Evolutionary conservation across 2,797 vertebrate species (phyloP).

Genomic region (Gastrophryne carolinensis): DNA sequence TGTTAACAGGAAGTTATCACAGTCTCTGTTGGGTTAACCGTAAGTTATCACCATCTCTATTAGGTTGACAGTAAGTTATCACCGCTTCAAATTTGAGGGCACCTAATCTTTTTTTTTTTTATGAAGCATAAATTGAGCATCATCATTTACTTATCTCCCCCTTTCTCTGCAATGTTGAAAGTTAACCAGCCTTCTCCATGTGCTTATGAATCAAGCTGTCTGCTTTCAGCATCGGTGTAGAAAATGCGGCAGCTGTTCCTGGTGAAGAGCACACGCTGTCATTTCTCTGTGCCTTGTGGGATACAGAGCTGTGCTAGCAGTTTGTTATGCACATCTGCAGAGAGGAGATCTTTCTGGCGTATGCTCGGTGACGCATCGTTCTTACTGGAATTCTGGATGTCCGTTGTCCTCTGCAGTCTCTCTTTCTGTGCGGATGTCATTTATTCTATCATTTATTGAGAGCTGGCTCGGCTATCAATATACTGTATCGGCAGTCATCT

Average conservation of each 20-base stretch:
- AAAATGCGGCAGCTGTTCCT: constrained; percentile 32
- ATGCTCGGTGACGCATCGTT: background rate
- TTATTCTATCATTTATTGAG: constrained; percentile 24
- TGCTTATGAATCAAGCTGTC: constrained; percentile 43
- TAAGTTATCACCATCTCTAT: too few relatives aligned
- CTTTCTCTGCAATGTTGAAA: constrained; percentile 11
- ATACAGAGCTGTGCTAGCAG: background rate
- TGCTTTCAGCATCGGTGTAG: background rate
- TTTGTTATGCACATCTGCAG: background rate
- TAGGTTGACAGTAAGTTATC: too few relatives aligned
- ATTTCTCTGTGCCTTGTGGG: background rate
- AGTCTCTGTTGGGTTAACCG: too few relatives aligned
- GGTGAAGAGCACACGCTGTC: background rate
- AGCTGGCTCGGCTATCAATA: constrained; percentile 17
- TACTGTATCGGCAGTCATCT: constrained; percentile 40
- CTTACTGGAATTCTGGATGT: background rate
- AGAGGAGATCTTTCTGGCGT: background rate
- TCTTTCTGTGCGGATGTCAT: background rate
- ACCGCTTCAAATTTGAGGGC: too few relatives aligned
- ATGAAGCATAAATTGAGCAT: constrained; percentile 25
- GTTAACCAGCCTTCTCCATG: constrained; percentile 15
- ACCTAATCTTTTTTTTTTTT: too few relatives aligned
- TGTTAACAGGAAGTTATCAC: too few relatives aligned
- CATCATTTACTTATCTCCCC: background rate
- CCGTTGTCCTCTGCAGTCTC: background rate